Evolutionary conservation across 2,113 vertebrate species (phyloP).

Genomic region (Nematolebias whitei): DNA sequence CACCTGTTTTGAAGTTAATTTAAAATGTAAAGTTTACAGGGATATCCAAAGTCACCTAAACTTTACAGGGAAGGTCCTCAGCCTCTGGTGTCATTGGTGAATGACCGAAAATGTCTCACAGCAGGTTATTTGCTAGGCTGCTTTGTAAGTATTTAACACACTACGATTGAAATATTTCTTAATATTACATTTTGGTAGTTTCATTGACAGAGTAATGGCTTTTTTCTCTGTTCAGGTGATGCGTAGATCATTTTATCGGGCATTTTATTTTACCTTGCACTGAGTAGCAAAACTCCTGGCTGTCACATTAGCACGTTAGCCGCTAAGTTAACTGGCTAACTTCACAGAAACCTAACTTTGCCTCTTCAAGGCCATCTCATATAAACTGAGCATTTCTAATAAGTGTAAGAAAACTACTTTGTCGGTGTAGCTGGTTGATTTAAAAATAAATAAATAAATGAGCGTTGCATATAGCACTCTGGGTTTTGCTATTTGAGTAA

Average conservation of each 20-base stretch:
- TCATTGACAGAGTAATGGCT: fast-evolving
- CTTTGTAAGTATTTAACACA: constrained; percentile 78
- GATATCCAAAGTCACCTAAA: constrained; percentile 48
- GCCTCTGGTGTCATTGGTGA: constrained; percentile 82
- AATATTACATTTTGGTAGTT: no score
- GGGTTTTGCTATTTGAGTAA: no score
- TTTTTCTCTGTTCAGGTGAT: background rate
- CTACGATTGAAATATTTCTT: background rate
- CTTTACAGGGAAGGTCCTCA: constrained; percentile 50
- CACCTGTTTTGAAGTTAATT: background rate
- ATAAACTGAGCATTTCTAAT: background rate
- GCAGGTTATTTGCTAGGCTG: constrained; percentile 80
- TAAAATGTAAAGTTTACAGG: background rate
- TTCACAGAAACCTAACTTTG: background rate
- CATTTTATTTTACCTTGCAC: background rate
- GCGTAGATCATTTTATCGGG: background rate
- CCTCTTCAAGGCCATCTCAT: background rate
- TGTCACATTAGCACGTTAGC: constrained; percentile 34
- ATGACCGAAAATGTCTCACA: constrained; percentile 84
- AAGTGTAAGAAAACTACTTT: background rate
- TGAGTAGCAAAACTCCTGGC: constrained; percentile 27
- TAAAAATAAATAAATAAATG: background rate
- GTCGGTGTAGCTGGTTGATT: background rate
- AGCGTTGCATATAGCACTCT: no score
- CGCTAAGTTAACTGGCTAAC: background rate